Evolutionary conservation across 30 jellyfish, hydroid and myxozoan genomes (phyloP), one percentile per base, ranked within the genome.

Genomic region (Clytia hemisphaerica): DNA sequence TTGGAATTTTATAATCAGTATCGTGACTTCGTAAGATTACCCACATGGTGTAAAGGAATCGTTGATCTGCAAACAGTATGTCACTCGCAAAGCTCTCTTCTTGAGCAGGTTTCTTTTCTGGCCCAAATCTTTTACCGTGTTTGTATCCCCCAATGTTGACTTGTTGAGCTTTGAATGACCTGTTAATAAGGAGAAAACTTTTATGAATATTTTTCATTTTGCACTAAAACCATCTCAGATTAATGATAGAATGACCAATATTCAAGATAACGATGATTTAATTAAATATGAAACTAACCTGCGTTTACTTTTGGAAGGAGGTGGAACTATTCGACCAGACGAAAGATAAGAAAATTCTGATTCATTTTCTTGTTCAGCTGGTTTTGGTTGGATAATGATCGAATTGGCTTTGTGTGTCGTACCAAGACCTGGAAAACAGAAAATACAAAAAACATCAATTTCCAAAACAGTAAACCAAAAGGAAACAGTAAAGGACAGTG

Each of bases 371-470:
- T 55, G 42, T 19, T 55, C 69, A 19, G 69, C 14, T 4, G 24
- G 5, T 4, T 25, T 18, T 18, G 69, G 69, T 55, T 55, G 40
- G 15, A 55, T 16, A 3, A 55, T 55, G 36, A 55, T 32, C 3
- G 69, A 55, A 32, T 55, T 55, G 40, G 29, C 69, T 55, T 55
- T 55, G 69, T 55, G 69, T 15, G 69, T 55, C 24, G 69, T 55
- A 6, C 40, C 69, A 55, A 19, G 69, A 55, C 69, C 69, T 55
- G 65, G 10, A 21, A 21, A 7, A 50, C 21, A 50, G 6, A 50
- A n/a, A n/a, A n/a, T n/a, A n/a, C n/a, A n/a, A n/a, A n/a, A n/a
- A n/a, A n/a, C n/a, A n/a, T n/a, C n/a, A n/a, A n/a, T n/a, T n/a
- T n/a, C n/a, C n/a, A n/a, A n/a, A n/a, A n/a, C n/a, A n/a, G n/a